Base-by-base conservation (phyloP, 2,113 vertebrate genomes). In the Otocyon megalotis region DNA sequence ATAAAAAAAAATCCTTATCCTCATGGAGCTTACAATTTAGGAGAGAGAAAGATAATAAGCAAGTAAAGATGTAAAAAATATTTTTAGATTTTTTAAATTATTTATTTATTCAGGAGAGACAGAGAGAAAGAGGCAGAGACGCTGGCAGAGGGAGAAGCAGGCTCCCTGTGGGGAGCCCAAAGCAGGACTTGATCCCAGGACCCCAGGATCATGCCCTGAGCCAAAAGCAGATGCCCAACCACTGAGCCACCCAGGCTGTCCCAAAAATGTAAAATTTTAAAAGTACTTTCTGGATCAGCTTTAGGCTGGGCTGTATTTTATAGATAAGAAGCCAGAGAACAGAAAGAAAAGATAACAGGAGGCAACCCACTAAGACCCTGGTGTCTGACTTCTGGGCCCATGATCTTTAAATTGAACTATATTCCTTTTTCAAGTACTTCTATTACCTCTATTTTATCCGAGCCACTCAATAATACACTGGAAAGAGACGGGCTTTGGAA, bases 1-100 rank as follows among this genome's bases (percentile, higher is more conserved):
- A 50, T 28, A 82, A 32, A 62, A 74, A 62, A 74, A 84, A 28
- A 62, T 50, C 14, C 8, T 86, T 87, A 37, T n/a, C 43, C 0
- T 81, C 50, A 35, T 37, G 37, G 50, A 85, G 72, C 15, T 90
- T 81, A 88, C 1, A 54, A 20, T 53, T 22, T 79, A 56, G 26
- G 58, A 90, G 53, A 90, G 50, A 87, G 37, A 93, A 81, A 74
- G 50, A 54, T 48, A 89, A 89, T 67, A 86, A 92, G 35, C 4
- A 81, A 58, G 60, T 74, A 26, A 94, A 96, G 94, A 50, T 28
- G 7, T 69, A 35, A 88, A 69, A 76, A 43, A 8, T 43, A 43
- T 43, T 43, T 43, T 43, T 43, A 43, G 6, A 43, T 43, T 43
- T 43, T 43, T 43, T 7, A 43, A 43, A 7, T 43, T 43, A 43